Evolutionary conservation across 64 coral and sea anemone species (phyloP).

Genomic region (Acropora tenuis): DNA sequence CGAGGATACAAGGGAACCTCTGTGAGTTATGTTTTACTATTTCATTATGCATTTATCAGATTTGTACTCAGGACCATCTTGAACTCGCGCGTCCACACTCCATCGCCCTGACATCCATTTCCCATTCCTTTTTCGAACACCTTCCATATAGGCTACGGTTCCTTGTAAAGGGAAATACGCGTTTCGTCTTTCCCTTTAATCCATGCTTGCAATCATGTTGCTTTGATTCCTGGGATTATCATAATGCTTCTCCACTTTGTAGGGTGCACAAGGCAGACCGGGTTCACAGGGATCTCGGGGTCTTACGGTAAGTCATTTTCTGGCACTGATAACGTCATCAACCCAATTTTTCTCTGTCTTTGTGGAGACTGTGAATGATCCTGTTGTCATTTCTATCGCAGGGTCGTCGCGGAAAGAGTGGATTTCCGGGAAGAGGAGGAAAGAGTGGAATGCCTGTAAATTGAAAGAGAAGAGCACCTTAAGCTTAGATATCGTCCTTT

Average conservation of each 20-base stretch:
- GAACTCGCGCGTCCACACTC: too few relatives aligned
- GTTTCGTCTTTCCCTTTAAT: not conserved
- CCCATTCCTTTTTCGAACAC: too few relatives aligned
- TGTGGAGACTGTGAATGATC: not conserved
- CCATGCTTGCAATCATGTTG: too few relatives aligned
- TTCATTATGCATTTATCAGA: not conserved
- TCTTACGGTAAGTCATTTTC: conserved; percentile 7
- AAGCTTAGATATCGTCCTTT: too few relatives aligned
- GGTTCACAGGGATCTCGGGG: conserved; percentile 7
- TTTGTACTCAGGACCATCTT: not conserved
- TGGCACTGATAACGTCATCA: not conserved
- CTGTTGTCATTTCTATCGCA: not conserved
- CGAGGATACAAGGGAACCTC: conserved; percentile 32
- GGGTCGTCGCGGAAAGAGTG: conserved; percentile 42
- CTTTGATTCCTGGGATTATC: too few relatives aligned
- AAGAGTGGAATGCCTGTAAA: conserved; percentile 28
- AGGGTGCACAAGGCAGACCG: conserved; percentile 1
- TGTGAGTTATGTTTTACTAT: not conserved
- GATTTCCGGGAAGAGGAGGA: conserved; percentile 10
- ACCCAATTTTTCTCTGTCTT: not conserved
- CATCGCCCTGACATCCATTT: too few relatives aligned
- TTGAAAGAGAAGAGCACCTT: too few relatives aligned
- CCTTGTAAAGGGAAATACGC: too few relatives aligned
- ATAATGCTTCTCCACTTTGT: not conserved
- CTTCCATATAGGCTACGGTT: too few relatives aligned